These are phyloP conservation scores for Canis aureus DNA, from an alignment of 2,113 vertebrate genomes.

Conservation along the genomic window DNA sequence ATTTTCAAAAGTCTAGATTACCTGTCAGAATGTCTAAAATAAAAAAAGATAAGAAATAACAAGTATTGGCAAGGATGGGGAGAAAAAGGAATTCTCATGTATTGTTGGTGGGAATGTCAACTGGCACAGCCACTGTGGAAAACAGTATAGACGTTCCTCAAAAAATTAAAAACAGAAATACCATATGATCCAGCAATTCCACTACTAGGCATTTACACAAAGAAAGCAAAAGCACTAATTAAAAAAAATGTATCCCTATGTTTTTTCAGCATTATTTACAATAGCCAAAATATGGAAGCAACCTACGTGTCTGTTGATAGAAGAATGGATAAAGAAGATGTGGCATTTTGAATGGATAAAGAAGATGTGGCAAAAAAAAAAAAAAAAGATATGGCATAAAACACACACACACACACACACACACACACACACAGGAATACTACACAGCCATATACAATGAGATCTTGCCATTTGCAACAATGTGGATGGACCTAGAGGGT, in stretches of 20 bases:
- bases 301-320: not conserved
- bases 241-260: not conserved
- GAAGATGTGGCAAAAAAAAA: not conserved
- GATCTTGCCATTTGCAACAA: not conserved
- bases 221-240: not conserved
- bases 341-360: not conserved
- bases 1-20: constrained; percentile 34
- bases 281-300: not conserved
- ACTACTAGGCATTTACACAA: not conserved
- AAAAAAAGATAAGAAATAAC: not conserved
- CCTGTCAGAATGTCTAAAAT: not conserved
- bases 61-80: not conserved
- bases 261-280: not conserved
- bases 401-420: not conserved
- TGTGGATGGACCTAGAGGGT: not conserved
- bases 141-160: not conserved
- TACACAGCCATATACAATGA: not conserved
- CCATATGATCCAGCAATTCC: not conserved
- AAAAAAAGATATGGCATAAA: too few relatives aligned
- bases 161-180: not conserved
- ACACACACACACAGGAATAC: not conserved
- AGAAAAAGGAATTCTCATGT: not conserved
- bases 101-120: not conserved
- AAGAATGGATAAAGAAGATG: not conserved
- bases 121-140: not conserved